Base-by-base conservation (phyloP, 2,888 invertebrate species). In the Phytoseiulus persimilis region DNA sequence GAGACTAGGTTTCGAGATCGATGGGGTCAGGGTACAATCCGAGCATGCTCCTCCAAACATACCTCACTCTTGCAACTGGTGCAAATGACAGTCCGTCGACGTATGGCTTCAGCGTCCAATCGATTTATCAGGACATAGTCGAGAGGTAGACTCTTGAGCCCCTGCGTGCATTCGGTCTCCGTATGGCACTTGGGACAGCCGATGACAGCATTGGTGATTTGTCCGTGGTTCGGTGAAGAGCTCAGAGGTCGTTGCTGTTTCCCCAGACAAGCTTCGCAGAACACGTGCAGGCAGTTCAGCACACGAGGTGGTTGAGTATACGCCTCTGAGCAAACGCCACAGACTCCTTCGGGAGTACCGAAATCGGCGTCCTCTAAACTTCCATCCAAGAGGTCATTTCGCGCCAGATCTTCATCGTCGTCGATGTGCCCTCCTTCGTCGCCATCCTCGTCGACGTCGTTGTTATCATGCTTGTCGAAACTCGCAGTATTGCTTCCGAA, bases 281-380 rank as follows among this genome's bases (percentile, higher is more conserved):
- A 97, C 90, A 96, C 96, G 94, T 98, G 98, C 93, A 98, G 95
- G 93, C 98, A 98, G 92, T 96, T 95, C 92, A 98, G 94, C 91
- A 98, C 95, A 91, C 97, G 95, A n/a, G 87, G 87, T 90, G 98
- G 98, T 92, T 95, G 95, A 93, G 95, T 95, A 92, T 96, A 94
- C 92, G 95, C 95, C 90, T 92, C 92, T 31, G 91, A 91, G 91
- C 93, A 93, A 65, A 90, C 89, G 39, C 90, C 90, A 89, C 91
- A 91, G 84, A 90, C 89, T 89, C 90, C 90, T 31, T 87, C 87
- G 5, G 33, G 39, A n/a, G 39, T 45, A 23, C 11, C 33, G 3
- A 11, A 31, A 1, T 87, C 87, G 1, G 5, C 33, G 5, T 33
- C 87, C 18, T 32, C 32, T 23, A 31, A 6, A 32, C 87, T 31